Evolutionary conservation across 1,140 invertebrate species (phyloP), one percentile per base, ranked within the genome.

Genomic region (Rhynchophorus ferrugineus): DNA sequence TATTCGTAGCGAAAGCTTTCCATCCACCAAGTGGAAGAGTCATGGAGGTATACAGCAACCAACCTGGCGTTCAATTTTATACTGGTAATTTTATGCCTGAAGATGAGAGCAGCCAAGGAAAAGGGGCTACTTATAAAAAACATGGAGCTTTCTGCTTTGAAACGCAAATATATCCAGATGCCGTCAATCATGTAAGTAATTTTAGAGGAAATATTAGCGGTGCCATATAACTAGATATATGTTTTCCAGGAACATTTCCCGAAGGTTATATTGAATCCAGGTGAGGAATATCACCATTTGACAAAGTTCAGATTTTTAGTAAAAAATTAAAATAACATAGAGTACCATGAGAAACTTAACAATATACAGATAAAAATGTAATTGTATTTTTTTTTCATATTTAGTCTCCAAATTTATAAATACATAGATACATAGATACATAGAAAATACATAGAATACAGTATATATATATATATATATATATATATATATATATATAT

Each of bases 91-190:
- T 75, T 64, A 68, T 95, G 1, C 85, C 86, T 0, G 69, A 71
- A 21, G 54, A 50, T 20, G 45, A 57, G 7, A 43, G 43, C 22
- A 49, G 61, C 14, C 39, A 29, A 13, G 91, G 91, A 2, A 93
- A 94, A 68, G 81, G 80, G 8, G 72, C 71, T 0, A 62, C 67
- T 0, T 95, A 95, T 64, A 75, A 76, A 9, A 81, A 82, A 56
- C 89, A 94, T 58, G 84, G 82, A 1, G 88, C 83, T 1, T 84
- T 96, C 55, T 94, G 89, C 64, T 72, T 96, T 24, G 91, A 96
- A 70, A 91, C 93, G 0, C 92, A 96, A 70, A 89, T 87, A 62
- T 96, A 84, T 75, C 93, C 93, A 0, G 86, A 97, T 72, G 87
- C 91, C 8, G 71, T 94, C 1, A 91, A 96, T 74, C 78, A 92